Evolutionary conservation across 2,888 invertebrate species (phyloP).

Genomic region (Cryptocheilus praepositus): DNA sequence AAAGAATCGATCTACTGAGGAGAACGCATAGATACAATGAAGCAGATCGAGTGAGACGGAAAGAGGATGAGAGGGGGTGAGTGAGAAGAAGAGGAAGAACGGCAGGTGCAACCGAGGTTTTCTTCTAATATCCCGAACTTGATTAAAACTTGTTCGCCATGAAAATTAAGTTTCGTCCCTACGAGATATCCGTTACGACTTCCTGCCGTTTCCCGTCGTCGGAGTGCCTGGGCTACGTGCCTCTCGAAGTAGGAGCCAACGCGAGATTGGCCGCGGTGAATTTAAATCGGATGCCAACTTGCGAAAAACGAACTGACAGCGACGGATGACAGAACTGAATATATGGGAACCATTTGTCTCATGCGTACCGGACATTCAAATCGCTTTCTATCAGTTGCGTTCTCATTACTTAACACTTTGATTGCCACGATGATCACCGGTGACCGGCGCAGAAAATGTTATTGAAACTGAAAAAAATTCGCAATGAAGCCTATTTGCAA

Average conservation of each 20-base stretch:
- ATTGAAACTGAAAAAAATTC: too few species aligned
- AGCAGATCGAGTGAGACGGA: slow-evolving; percentile 19
- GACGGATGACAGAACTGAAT: too few species aligned
- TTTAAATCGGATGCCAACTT: slow-evolving; percentile 29
- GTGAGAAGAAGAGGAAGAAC: neutral
- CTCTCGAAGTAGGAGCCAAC: slow-evolving; percentile 11
- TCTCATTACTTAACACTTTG: too few species aligned
- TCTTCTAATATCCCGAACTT: slow-evolving; percentile 70
- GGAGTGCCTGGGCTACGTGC: too few species aligned
- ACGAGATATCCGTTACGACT: slow-evolving; percentile 54
- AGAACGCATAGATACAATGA: slow-evolving; percentile 24
- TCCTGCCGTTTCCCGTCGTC: slow-evolving; percentile 20
- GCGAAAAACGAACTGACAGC: too few species aligned
- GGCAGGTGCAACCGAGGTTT: slow-evolving; percentile 53
- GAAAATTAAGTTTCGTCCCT: slow-evolving; percentile 64
- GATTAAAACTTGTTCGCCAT: slow-evolving; percentile 70
- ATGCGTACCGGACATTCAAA: too few species aligned
- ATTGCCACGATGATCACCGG: too few species aligned
- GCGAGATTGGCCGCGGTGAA: slow-evolving; percentile 20
- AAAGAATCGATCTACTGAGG: slow-evolving; percentile 18
- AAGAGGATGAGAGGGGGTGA: neutral
- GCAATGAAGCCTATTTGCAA: too few species aligned
- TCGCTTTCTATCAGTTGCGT: too few species aligned
- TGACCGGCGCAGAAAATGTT: too few species aligned
- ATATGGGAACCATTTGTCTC: too few species aligned